Percentiles rank a stretch among this genome's conserved stretches.
phyloP scores from a whole-genome alignment of 2,113 vertebrate species.

The Steatornis caripensis region DNA sequence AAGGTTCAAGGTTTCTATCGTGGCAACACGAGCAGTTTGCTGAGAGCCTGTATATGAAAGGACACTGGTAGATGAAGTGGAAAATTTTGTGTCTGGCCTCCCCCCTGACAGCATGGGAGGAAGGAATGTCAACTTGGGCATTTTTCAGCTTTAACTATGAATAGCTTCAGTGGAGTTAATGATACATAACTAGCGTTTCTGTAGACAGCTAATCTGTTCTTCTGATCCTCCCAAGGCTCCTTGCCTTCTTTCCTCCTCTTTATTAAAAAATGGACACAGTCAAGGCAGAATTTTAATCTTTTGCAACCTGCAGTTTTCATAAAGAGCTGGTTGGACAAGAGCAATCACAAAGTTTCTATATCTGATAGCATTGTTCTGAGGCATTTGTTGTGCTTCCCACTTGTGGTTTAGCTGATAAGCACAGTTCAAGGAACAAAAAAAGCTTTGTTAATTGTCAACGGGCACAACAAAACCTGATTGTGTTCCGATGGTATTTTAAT shows the following conservation, averaged over 20 bases:
- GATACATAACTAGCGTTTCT: constrained; percentile 54
- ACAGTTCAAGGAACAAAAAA: constrained; percentile 34
- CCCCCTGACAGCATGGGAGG: constrained; percentile 33
- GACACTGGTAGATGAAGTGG: constrained; percentile 43
- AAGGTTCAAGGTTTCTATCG: constrained; percentile 51
- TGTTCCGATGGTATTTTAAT: constrained; percentile 20
- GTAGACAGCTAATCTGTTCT: constrained; percentile 49
- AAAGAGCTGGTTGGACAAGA: not conserved
- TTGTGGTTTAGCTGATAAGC: constrained; percentile 53
- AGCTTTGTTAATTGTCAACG: not conserved
- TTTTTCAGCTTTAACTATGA: constrained; percentile 48
- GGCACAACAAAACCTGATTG: constrained; percentile 7
- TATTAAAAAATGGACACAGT: constrained; percentile 33
- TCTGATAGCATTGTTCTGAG: constrained; percentile 41
- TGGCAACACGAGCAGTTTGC: constrained; percentile 25
- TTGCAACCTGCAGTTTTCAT: constrained; percentile 11
- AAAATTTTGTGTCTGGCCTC: constrained; percentile 44
- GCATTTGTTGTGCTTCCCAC: constrained; percentile 43
- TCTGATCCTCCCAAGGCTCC: constrained; percentile 45
- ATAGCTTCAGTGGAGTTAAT: constrained; percentile 48
- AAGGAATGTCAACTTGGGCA: constrained; percentile 51
- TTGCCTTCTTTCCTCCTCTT: not conserved
- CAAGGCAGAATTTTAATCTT: constrained; percentile 49
- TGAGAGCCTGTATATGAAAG: constrained; percentile 34
- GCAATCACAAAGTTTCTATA: constrained; percentile 32